A percentile compares a stretch with the other conserved stretches of the same genome.
phyloP scores from a whole-genome alignment of 2,797 vertebrate species.

The Siniperca undulata region DNA sequence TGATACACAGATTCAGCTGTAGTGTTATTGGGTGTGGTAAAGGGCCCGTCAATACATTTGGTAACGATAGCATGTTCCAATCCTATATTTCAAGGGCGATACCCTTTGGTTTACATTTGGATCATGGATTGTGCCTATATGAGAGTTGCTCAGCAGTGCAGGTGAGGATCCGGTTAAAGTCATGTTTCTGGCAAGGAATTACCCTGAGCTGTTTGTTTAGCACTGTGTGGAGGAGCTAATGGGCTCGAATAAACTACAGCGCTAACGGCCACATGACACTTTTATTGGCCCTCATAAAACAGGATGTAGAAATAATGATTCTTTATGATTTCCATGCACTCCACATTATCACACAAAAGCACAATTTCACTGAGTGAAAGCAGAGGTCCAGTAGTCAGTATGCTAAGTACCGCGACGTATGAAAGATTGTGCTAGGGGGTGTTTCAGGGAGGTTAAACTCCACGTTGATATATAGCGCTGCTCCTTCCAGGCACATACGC shows the following conservation, averaged over 20 bases:
- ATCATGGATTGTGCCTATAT: too few species aligned
- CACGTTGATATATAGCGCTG: conserved; percentile 10
- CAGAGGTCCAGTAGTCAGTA: conserved; percentile 5
- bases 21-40: background rate
- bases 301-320: conserved; percentile 37
- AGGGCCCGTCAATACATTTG: too few species aligned
- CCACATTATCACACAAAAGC: conserved; percentile 4
- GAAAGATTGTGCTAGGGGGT: conserved; percentile 11
- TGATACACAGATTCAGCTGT: background rate
- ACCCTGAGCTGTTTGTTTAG: conserved; percentile 20
- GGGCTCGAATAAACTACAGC: conserved; percentile 25
- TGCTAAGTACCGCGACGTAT: background rate
- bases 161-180: conserved; percentile 30
- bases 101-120: background rate
- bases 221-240: conserved; percentile 29
- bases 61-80: too few species aligned
- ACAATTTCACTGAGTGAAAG: conserved; percentile 20
- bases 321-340: conserved; percentile 31
- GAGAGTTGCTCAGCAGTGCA: too few species aligned
- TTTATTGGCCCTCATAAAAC: conserved; percentile 52
- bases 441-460: conserved; percentile 43
- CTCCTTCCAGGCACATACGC: conserved; percentile 17
- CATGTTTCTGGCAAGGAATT: conserved; percentile 8
- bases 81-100: too few species aligned
- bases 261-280: conserved; percentile 5